A percentile compares a stretch with the other conserved stretches of the same genome.
These are phyloP conservation scores for Garra rufa DNA, from an alignment of 2,113 vertebrate genomes.

Conservation along the genomic window DNA sequence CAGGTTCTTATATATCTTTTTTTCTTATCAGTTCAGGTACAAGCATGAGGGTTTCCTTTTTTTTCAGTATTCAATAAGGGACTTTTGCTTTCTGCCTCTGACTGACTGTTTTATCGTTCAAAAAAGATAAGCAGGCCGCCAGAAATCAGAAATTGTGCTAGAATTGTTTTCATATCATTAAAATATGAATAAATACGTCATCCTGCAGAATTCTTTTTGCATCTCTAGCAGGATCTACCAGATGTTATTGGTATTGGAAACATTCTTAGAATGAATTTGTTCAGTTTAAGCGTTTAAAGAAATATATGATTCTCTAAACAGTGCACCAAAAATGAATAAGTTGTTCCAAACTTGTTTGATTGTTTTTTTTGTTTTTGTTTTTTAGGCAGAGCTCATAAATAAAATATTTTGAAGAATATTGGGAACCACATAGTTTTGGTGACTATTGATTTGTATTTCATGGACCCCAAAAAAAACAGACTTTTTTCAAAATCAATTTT, in stretches of 20 bases:
- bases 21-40: background rate
- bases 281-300: background rate
- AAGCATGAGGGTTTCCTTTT: background rate
- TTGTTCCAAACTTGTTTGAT: background rate
- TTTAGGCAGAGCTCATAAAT: background rate
- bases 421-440: background rate
- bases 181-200: background rate
- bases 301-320: background rate
- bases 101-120: background rate
- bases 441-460: no score
- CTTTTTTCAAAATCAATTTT: no score
- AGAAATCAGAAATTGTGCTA: background rate
- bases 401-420: background rate
- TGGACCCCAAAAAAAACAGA: no score
- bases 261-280: background rate
- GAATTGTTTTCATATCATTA: background rate
- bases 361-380: background rate
- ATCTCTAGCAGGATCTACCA: no score
- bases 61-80: background rate
- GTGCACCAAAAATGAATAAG: background rate
- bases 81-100: background rate
- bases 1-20: background rate
- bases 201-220: background rate
- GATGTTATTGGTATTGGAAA: background rate
- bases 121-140: background rate